These are phyloP conservation scores for Stichopus chloronotus DNA, from an alignment of 35 echinoderm and acorn worm species.

Conservation along the genomic window DNA sequence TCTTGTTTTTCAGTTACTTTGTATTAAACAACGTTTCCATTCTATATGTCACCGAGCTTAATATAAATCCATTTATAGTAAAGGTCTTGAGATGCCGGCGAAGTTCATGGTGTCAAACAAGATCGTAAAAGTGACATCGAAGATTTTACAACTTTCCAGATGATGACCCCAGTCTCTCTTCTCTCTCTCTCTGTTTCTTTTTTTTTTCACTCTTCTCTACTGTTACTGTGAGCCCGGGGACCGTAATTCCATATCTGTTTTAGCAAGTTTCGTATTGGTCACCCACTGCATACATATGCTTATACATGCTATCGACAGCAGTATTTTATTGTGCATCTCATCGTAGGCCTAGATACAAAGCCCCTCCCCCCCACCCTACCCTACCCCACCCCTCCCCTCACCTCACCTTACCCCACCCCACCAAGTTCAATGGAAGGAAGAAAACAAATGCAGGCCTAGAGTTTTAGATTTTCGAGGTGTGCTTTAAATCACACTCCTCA, in stretches of 20 bases:
- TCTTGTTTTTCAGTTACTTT: no score
- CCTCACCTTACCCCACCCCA: background rate
- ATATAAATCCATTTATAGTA: background rate
- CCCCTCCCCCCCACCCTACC: no score
- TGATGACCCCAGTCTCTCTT: background rate
- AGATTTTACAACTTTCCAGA: background rate
- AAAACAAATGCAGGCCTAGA: no score
- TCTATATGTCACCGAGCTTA: no score
- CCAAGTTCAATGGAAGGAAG: background rate
- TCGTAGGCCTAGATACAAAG: no score
- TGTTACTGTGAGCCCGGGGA: background rate
- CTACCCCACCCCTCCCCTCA: no score
- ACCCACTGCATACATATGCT: background rate
- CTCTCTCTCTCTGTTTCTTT: background rate
- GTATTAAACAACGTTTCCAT: no score
- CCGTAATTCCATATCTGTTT: background rate
- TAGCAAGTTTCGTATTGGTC: background rate
- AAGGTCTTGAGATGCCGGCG: background rate
- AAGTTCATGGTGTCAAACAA: slow-evolving; percentile 1
- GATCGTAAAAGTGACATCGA: slow-evolving; percentile 8
- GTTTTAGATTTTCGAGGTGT: no score
- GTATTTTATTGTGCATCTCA: no score
- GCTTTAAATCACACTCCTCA: no score
- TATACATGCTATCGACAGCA: no score
- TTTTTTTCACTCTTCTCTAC: slow-evolving; percentile 1